Base-by-base conservation (phyloP, 1,140 invertebrate species). In the Heliconius hermathena region DNA sequence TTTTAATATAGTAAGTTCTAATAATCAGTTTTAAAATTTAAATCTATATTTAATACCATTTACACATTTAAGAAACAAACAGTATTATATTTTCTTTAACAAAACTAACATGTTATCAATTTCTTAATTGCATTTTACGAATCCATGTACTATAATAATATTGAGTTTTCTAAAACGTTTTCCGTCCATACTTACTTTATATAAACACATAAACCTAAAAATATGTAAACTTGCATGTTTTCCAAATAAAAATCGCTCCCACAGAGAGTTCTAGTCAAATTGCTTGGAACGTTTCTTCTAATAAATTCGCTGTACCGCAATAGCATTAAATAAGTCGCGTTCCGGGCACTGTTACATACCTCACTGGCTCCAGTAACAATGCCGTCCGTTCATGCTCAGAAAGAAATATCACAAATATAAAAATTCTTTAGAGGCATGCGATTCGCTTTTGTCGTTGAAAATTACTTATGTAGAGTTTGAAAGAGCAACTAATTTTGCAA, bases 291-390 rank as follows among this genome's bases (percentile, higher is more conserved):
- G 20, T 77, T 77, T 77, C 76, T 71, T 77, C 76, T 72, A 77
- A 77, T 72, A 77, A 76, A 77, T 77, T 77, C 41, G 49, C 66
- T 77, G 18, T 77, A 36, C 76, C 66, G 70, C 76, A 77, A 72
- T 77, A 77, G 76, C 76, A 77, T 77, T 77, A 77, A 77, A 77
- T 77, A 77, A 71, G 76, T 77, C 76, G 76, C 76, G 76, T 77
- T 77, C 76, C 76, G n/a, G 29, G 74, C 60, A 70, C 74, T 54
- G 70, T 77, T 77, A 77, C 76, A 72, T 77, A 77, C 76, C 49
- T 77, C 76, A 77, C 76, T 77, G 76, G 70, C 18, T 54, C 41
- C 46, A 77, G 70, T 77, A 77, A 77, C 70, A 72, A 77, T 71
- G 57, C 60, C 20, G 74, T 71, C 38, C 60, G 75, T 46, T 72